phyloP scores from a whole-genome alignment of 2,797 vertebrate genomes.

The Rhodeus uyekii region DNA sequence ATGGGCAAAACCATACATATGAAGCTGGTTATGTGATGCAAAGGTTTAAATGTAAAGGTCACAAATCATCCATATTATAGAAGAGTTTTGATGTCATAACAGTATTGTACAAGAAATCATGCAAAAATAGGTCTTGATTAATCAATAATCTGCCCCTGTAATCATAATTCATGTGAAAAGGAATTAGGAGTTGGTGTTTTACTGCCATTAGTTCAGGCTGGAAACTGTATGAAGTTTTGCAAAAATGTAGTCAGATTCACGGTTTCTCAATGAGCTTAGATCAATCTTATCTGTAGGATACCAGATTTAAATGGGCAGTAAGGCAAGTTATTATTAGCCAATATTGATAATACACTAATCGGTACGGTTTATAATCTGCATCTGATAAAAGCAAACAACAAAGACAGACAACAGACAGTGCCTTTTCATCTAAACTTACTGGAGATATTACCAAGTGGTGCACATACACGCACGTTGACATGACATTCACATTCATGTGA shows the following conservation, averaged over 20 bases:
- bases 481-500: slow-evolving; percentile 4
- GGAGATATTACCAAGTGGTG: not conserved
- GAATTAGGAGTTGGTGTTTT: not conserved
- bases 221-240: not conserved
- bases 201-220: not conserved
- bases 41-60: not conserved
- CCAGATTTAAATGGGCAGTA: not conserved
- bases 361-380: not conserved
- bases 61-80: not conserved
- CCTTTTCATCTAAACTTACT: not conserved
- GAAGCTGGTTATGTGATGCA: not conserved
- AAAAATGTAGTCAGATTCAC: not conserved
- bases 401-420: not conserved
- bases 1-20: not conserved
- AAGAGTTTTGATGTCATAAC: not conserved
- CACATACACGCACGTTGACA: not conserved
- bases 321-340: not conserved
- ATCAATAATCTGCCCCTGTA: not conserved
- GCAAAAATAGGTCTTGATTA: not conserved
- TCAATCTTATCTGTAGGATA: not conserved
- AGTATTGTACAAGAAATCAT: not conserved
- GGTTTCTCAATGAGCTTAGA: not conserved
- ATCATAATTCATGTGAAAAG: not conserved
- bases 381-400: not conserved
- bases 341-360: not conserved